These are phyloP conservation scores for Lerema accius DNA, from an alignment of 1,140 invertebrate species.

Conservation along the genomic window DNA sequence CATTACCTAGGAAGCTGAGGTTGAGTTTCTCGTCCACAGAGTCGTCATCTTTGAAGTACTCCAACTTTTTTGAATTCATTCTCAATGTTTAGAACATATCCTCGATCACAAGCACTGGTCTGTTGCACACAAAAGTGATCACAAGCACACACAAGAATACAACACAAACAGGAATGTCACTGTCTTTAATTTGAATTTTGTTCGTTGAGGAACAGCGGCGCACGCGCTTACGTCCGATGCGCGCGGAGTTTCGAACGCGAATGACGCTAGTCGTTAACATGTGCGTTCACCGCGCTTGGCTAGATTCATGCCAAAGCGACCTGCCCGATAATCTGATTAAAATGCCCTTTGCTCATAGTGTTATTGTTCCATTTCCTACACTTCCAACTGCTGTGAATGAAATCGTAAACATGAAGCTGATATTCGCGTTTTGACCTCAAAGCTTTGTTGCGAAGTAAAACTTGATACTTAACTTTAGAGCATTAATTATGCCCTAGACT, in stretches of 20 bases:
- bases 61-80: conserved; percentile 81
- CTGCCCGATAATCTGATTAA: conserved; percentile 71
- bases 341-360: conserved; percentile 51
- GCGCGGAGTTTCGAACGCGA: conserved; percentile 59
- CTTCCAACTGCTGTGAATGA: conserved; percentile 42
- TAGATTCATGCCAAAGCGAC: conserved; percentile 53
- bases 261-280: conserved; percentile 46
- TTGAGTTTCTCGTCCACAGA: conserved; percentile 75
- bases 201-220: conserved; percentile 52
- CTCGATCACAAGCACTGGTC: conserved; percentile 64
- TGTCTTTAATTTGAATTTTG: conserved; percentile 56
- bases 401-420: conserved; percentile 33
- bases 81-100: conserved; percentile 53
- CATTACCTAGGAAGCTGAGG: conserved; percentile 79
- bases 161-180: conserved; percentile 43
- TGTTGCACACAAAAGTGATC: conserved; percentile 48
- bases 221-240: conserved; percentile 56
- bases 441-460: conserved; percentile 10
- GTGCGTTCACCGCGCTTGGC: conserved; percentile 38
- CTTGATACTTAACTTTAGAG: conserved; percentile 13
- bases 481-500: background rate
- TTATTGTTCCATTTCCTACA: conserved; percentile 54
- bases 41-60: conserved; percentile 73
- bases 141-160: conserved; percentile 41
- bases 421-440: conserved; percentile 3